Percentiles rank a stretch among this genome's conserved stretches.
Evolutionary conservation across 2,797 vertebrate species (phyloP).

Genomic region (Brachymystax lenok): DNA sequence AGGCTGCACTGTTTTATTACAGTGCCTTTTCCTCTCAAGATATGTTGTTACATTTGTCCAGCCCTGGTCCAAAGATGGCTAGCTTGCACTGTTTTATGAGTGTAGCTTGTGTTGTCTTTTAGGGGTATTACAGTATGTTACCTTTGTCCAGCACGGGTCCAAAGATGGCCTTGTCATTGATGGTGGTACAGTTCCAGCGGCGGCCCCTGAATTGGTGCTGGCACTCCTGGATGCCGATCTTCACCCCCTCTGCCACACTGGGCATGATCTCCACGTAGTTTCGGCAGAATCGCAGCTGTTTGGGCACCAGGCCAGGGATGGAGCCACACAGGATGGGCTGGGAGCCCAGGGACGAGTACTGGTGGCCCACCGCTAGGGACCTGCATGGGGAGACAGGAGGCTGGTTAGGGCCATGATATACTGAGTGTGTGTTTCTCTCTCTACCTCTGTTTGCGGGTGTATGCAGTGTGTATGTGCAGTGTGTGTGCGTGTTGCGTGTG

Average conservation of each 20-base stretch:
- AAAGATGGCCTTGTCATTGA: conserved; percentile 95
- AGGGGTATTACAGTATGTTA: conserved; percentile 51
- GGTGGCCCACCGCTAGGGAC: conserved; percentile 93
- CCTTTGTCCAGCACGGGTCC: conserved; percentile 97
- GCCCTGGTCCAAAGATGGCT: no score
- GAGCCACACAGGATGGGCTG: conserved; percentile 93
- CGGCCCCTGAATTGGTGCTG: conserved; percentile 97
- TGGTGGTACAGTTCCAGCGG: conserved; percentile 97
- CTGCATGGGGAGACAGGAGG: conserved; percentile 65
- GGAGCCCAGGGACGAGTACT: conserved; percentile 89
- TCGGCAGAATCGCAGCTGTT: conserved; percentile 96
- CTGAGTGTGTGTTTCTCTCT: not conserved
- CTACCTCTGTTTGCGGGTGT: not conserved
- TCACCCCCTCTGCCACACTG: conserved; percentile 94
- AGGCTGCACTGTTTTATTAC: no score
- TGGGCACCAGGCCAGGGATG: conserved; percentile 95
- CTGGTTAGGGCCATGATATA: not conserved
- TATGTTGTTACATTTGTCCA: no score
- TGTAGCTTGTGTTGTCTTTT: not conserved
- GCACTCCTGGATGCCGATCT: conserved; percentile 95
- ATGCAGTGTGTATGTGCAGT: not conserved
- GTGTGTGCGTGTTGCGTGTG: no score
- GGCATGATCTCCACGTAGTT: conserved; percentile 99
- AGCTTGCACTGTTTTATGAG: no score
- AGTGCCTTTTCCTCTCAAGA: not conserved